Percentiles rank a stretch among this genome's conserved stretches.
phyloP scores from a whole-genome alignment of 37 sponge, comb jelly and placozoan genomes.

The Crambe crambe region DNA sequence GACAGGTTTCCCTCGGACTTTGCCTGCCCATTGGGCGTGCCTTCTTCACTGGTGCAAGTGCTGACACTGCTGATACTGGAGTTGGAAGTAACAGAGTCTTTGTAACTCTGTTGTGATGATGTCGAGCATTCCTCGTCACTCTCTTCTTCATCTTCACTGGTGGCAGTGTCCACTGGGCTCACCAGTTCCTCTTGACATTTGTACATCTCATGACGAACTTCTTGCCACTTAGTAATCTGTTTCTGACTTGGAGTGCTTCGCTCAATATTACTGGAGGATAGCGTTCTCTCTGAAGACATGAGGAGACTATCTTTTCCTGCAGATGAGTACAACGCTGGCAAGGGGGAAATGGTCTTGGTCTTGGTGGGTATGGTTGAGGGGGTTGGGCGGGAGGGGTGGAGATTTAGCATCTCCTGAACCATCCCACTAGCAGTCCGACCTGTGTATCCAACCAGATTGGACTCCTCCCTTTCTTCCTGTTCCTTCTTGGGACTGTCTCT shows the following conservation, averaged over 20 bases:
- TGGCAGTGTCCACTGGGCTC: no score
- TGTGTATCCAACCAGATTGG: neutral
- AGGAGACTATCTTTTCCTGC: neutral
- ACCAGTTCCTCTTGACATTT: neutral
- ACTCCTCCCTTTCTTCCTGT: neutral
- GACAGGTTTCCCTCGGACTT: neutral
- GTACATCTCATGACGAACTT: neutral
- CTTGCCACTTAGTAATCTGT: neutral
- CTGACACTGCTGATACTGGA: neutral
- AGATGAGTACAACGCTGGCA: neutral
- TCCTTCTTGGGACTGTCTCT: neutral
- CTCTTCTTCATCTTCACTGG: neutral
- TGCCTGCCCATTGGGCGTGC: neutral
- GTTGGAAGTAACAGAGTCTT: neutral
- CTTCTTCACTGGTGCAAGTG: neutral
- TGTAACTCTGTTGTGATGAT: neutral
- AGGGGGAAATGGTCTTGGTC: neutral
- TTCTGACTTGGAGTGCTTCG: neutral
- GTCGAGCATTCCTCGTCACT: neutral
- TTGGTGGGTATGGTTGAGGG: no score
- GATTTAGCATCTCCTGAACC: conserved; percentile 33
- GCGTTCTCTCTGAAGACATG: neutral
- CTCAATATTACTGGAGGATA: neutral
- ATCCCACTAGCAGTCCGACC: conserved; percentile 29
- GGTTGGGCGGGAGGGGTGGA: neutral